Evolutionary conservation across 1,140 invertebrate genomes (phyloP).

Genomic region (Nephotettix cincticeps): DNA sequence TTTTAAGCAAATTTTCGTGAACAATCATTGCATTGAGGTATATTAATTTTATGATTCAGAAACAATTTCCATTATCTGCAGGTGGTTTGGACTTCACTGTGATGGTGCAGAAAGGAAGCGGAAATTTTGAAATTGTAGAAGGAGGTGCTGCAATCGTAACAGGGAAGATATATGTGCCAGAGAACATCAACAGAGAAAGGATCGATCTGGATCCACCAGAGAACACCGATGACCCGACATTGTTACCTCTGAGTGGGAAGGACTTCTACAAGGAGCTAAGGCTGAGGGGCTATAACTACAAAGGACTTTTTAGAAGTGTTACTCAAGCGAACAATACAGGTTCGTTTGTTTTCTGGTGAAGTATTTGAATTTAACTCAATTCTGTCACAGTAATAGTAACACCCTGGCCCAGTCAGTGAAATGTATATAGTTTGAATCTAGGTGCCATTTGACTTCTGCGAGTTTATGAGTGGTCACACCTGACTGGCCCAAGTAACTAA

Average conservation of each 20-base stretch:
- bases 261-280: conserved; percentile 93
- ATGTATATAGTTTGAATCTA: too few relatives aligned
- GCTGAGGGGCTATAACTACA: conserved; percentile 90
- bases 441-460: too few relatives aligned
- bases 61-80: conserved; percentile 37
- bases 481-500: too few relatives aligned
- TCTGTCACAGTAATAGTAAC: too few relatives aligned
- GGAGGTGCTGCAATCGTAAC: conserved; percentile 74
- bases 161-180: conserved; percentile 61
- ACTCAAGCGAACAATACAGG: conserved; percentile 52
- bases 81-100: conserved; percentile 71
- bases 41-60: too few relatives aligned
- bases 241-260: conserved; percentile 54
- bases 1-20: too few relatives aligned
- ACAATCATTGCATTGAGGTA: too few relatives aligned
- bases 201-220: conserved; percentile 48
- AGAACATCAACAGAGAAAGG: conserved; percentile 49
- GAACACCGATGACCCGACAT: conserved; percentile 41
- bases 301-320: conserved; percentile 69
- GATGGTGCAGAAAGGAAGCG: conserved; percentile 78
- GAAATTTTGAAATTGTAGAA: conserved; percentile 85
- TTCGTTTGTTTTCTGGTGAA: too few relatives aligned
- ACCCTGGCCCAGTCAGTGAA: too few relatives aligned
- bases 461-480: too few relatives aligned
- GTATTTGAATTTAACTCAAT: too few relatives aligned